Evolutionary conservation across 2,797 vertebrate genomes (phyloP).

Genomic region (Liparis tanakae): DNA sequence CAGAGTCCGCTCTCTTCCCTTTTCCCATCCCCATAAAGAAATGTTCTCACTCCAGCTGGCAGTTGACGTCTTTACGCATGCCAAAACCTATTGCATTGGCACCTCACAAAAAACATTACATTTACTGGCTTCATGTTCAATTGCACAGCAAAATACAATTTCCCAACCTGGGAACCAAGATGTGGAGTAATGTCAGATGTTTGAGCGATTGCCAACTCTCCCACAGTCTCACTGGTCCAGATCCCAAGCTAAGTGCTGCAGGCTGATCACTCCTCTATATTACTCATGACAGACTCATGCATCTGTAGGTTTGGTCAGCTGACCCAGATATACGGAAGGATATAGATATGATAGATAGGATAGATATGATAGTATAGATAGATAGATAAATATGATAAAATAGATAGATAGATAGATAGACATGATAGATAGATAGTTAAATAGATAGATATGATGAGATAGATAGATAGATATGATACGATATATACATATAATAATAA

Average conservation of each 20-base stretch:
- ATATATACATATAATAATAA: too few species aligned
- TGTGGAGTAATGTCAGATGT: conserved; percentile 67
- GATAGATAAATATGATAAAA: not conserved
- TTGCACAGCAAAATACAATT: conserved; percentile 43
- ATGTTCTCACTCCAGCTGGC: conserved; percentile 10
- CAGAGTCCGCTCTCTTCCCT: not conserved
- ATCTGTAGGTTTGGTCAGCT: conserved; percentile 3
- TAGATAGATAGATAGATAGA: not conserved
- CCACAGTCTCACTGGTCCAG: conserved; percentile 33
- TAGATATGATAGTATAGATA: not conserved
- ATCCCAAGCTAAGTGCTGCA: conserved; percentile 23
- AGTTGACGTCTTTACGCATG: conserved; percentile 12
- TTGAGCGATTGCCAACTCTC: conserved; percentile 57
- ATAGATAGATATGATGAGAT: too few species aligned
- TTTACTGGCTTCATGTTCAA: conserved; percentile 42
- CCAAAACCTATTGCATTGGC: conserved; percentile 56
- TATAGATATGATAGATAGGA: not conserved
- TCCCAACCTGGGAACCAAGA: conserved; percentile 65
- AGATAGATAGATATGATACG: too few species aligned
- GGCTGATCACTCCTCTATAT: conserved; percentile 35
- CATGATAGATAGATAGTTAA: too few species aligned
- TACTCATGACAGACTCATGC: conserved; percentile 37
- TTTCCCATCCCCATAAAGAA: not conserved
- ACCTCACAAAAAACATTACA: conserved; percentile 48
- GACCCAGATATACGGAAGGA: conserved; percentile 2